Evolutionary conservation across 2,113 vertebrate species (phyloP).

Genomic region (Chlorodrepanis virens): DNA sequence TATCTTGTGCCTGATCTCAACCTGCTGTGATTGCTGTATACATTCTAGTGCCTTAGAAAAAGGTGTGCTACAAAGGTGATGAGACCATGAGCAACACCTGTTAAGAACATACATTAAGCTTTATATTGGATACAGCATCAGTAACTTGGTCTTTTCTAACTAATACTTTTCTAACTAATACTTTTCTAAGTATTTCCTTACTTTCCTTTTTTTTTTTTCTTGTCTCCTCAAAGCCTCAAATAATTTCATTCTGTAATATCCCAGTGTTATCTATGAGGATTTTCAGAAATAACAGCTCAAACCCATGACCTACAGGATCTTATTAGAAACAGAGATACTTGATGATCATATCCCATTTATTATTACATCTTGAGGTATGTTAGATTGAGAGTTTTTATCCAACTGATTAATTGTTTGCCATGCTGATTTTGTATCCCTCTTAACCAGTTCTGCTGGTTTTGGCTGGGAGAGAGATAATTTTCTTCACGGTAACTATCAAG

Average conservation of each 20-base stretch:
- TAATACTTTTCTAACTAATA: no score
- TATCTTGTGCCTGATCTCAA: background rate
- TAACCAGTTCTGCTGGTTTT: background rate
- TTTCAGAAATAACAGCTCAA: background rate
- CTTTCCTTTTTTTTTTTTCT: background rate
- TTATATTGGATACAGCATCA: background rate
- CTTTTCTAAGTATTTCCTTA: background rate
- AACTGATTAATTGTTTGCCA: background rate
- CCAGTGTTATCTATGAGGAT: background rate
- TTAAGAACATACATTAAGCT: background rate
- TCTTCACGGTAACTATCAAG: background rate
- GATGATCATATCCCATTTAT: background rate
- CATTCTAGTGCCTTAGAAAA: background rate
- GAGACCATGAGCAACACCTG: background rate
- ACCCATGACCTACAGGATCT: background rate
- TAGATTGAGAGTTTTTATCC: background rate
- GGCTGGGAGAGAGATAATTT: background rate
- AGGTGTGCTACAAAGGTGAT: background rate
- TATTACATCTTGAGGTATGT: background rate
- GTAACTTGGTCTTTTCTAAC: background rate
- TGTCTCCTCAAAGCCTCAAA: background rate
- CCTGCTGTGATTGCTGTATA: background rate
- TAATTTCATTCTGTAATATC: background rate
- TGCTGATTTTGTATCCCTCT: background rate
- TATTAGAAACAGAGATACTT: background rate